A percentile compares a stretch with the other conserved stretches of the same genome.
phyloP scores from a whole-genome alignment of 2,113 vertebrate species.

The Anoura caudifer region DNA sequence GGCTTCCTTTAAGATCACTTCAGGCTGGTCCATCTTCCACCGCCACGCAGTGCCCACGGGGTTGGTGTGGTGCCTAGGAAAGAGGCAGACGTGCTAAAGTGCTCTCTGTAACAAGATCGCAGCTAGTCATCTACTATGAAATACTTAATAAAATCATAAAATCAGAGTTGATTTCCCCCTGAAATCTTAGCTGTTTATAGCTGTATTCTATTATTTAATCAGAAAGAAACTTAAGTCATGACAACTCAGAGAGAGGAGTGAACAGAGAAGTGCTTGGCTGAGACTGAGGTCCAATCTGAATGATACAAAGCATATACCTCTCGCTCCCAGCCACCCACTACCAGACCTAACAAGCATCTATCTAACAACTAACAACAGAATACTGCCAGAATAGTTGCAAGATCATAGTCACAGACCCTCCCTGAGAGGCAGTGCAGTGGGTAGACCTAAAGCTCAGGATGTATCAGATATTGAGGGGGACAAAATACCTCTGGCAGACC shows the following conservation, averaged over 20 bases:
- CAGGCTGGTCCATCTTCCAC: constrained; percentile 96
- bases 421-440: background rate
- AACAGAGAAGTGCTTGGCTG: background rate
- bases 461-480: background rate
- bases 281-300: background rate
- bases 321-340: background rate
- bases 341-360: background rate
- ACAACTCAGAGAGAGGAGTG: background rate
- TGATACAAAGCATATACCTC: background rate
- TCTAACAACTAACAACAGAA: background rate
- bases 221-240: background rate
- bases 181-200: background rate
- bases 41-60: constrained; percentile 96
- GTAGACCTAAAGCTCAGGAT: background rate
- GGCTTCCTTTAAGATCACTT: constrained; percentile 90
- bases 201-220: background rate
- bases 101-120: background rate
- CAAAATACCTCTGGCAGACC: background rate
- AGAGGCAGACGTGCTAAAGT: background rate
- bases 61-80: constrained; percentile 94
- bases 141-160: background rate
- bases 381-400: background rate
- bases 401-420: background rate
- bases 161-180: background rate
- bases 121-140: background rate